Conservation (phyloP, 2,113 vertebrate genomes). For the Stegostoma tigrinum region DNA sequence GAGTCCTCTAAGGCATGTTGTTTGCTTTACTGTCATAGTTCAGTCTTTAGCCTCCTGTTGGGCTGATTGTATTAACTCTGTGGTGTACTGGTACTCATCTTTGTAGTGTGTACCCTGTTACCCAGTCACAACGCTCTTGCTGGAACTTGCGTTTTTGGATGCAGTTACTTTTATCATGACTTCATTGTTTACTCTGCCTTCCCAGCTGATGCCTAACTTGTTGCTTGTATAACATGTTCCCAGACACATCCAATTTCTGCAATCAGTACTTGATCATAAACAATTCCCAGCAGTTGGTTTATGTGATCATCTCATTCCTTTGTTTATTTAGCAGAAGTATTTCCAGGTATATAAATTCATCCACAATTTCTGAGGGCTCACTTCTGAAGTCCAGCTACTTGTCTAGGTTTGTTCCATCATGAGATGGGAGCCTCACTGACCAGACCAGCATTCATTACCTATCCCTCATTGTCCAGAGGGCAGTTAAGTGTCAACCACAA, state of each 20-base stretch:
- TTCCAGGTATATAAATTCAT: not conserved
- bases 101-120: not conserved
- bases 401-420: not conserved
- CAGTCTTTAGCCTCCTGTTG: not conserved
- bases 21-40: not conserved
- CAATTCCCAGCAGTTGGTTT: not conserved
- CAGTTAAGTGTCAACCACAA: too few relatives aligned
- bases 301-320: not conserved
- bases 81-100: not conserved
- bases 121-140: not conserved
- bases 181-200: conserved; percentile 19
- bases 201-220: not conserved
- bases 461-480: too few relatives aligned
- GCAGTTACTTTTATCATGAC: not conserved
- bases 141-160: not conserved
- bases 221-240: not conserved
- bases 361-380: not conserved
- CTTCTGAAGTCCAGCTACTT: not conserved
- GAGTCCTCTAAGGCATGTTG: not conserved
- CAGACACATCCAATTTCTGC: not conserved
- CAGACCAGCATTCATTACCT: too few relatives aligned
- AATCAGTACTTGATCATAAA: not conserved
- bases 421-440: too few relatives aligned
- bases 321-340: not conserved
- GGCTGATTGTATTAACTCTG: not conserved